A percentile compares a stretch with the other conserved stretches of the same genome.
Conservation (phyloP, 1,140 invertebrate species). For the Cydia pomonella region DNA sequence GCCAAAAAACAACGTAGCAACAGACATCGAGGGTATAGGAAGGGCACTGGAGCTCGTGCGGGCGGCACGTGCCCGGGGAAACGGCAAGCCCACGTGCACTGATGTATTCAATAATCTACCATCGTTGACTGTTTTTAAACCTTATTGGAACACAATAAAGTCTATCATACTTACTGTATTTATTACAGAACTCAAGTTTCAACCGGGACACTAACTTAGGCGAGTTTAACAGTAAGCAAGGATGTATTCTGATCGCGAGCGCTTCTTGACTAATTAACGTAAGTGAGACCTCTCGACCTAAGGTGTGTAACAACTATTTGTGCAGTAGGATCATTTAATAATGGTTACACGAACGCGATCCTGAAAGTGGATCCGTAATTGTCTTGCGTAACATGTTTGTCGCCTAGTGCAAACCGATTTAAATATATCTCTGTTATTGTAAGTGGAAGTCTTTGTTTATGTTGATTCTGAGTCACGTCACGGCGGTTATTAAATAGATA, state of each 20-base stretch:
- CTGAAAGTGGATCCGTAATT: not conserved
- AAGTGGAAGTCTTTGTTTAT: conserved; percentile 3
- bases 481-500: not conserved
- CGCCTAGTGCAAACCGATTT: not conserved
- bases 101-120: not conserved
- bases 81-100: not conserved
- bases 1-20: not conserved
- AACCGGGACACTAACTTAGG: no score
- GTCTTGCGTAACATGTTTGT: not conserved
- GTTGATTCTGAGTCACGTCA: not conserved
- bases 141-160: not conserved
- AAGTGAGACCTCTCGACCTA: no score
- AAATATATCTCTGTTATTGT: not conserved
- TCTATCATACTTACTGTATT: not conserved
- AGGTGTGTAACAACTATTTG: no score
- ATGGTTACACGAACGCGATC: no score
- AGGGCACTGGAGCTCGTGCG: not conserved
- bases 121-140: not conserved
- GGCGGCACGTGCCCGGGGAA: not conserved
- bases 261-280: no score
- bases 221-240: no score
- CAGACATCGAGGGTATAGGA: not conserved
- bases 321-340: no score
- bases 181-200: no score
- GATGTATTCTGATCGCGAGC: no score